Conservation (phyloP, 2,113 vertebrate species). For the Pygoscelis antarcticus region DNA sequence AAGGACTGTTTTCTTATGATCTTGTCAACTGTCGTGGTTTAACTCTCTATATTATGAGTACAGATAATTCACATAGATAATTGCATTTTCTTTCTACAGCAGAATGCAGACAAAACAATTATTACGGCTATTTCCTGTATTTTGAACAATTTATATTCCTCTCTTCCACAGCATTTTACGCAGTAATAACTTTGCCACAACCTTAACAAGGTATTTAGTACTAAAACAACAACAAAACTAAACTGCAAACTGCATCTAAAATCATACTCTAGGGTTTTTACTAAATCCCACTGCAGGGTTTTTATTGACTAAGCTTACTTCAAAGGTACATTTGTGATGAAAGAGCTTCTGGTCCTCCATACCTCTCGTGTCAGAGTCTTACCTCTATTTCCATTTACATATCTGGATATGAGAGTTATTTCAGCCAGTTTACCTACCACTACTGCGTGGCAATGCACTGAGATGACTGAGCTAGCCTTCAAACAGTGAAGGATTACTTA, state of each 20-base stretch:
- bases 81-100: neutral
- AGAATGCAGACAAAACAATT: neutral
- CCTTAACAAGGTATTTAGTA: neutral
- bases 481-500: neutral
- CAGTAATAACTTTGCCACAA: neutral
- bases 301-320: neutral
- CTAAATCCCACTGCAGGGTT: neutral
- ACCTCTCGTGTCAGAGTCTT: neutral
- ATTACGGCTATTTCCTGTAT: neutral
- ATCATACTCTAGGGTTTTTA: neutral
- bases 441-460: too few species aligned
- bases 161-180: neutral
- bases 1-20: neutral
- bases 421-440: neutral
- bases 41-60: neutral
- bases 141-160: neutral
- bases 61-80: neutral
- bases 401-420: neutral
- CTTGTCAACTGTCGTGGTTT: neutral
- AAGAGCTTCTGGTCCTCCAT: neutral
- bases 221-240: neutral
- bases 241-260: neutral
- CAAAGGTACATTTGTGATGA: neutral
- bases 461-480: neutral
- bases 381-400: neutral